Evolutionary conservation across 2,797 vertebrate species (phyloP), one percentile per base, ranked within the genome.

Genomic region (Sciurus carolinensis): DNA sequence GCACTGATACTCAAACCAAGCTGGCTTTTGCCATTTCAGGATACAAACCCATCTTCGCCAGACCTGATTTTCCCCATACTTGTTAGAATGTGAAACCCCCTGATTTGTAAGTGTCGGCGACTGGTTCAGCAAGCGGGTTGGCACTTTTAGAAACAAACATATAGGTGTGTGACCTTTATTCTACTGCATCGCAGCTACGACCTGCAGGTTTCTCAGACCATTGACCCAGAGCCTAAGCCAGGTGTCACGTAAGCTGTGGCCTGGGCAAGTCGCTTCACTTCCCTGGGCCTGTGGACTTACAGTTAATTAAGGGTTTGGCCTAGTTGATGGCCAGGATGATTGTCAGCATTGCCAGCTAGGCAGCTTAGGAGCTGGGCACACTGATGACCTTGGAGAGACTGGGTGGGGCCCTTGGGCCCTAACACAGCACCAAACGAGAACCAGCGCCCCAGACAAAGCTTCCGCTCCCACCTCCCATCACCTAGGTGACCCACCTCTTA

Each of bases 51-150:
- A 39, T 4, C 76, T 81, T 90, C 69, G 66, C 50, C 18, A 72
- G 59, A 81, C 50, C n/a, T n/a, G 36, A 76, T 52, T 83, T 85
- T 97, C 90, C 82, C 26, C 2, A 67, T 30, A 26, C 52, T 44
- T 59, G 67, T 36, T 2, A 52, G 82, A 88, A 81, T 7, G 7
- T 30, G 6, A 50, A 57, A 50, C 81, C 77, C 47, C 36, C 42
- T 52, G 18, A 62, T 42, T 20, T 42, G 1, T 75, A 57, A n/a
- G 30, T 26, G 26, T 6, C 77, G 14, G 24, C 33, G 79, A 71
- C 26, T 14, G 10, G 69, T 17, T 69, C 59, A 36, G 26, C 36
- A n/a, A 59, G n/a, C 4, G 0, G 0, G 1, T 33, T 11, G 62
- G 42, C 39, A 54, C 42, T 50, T 52, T 26, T 33, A 33, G 64